Base-by-base conservation (phyloP, 1,140 invertebrate genomes). In the Eumeta japonica region DNA sequence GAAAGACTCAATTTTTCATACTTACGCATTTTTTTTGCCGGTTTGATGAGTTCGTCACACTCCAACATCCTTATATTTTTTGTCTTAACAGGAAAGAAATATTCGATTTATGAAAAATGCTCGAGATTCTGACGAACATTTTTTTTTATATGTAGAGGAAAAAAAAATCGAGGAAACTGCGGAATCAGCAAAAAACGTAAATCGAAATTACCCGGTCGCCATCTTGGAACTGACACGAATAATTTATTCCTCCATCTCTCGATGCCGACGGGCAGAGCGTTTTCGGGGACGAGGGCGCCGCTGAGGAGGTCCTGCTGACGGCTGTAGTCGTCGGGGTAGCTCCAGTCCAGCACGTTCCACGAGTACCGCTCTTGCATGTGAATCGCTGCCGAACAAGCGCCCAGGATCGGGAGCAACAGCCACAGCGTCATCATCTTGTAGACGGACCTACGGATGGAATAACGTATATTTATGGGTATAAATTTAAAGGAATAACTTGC, bases 171-270 rank as follows among this genome's bases (percentile, higher is more conserved):
- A n/a, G n/a, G n/a, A n/a, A n/a, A n/a, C n/a, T n/a, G n/a, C n/a
- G n/a, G n/a, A n/a, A n/a, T n/a, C n/a, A n/a, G n/a, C n/a, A n/a
- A n/a, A n/a, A n/a, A n/a, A n/a, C n/a, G n/a, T n/a, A 24, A 24
- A 7, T 24, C n/a, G 5, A n/a, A 75, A 52, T 43, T 68, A 70
- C 66, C 68, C 36, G 56, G 37, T 28, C 76, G 76, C 88, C 87
- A 89, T 49, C 88, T 80, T 1, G 88, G 88, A 1, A 91, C 84
- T 14, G 81, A 82, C 16, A 91, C 81, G 55, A 90, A 91, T 0
- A 90, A 66, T 42, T 88, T 88, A 47, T 89, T 84, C 19, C 73
- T 76, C 82, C 83, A 89, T 37, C 88, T 75, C 64, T 91, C 88
- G 16, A 90, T 83, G 10, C 88, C 88, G 2, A 89, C 86, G 1